phyloP scores from a whole-genome alignment of 2,888 invertebrate genomes.

The Agrochola lychnidis region DNA sequence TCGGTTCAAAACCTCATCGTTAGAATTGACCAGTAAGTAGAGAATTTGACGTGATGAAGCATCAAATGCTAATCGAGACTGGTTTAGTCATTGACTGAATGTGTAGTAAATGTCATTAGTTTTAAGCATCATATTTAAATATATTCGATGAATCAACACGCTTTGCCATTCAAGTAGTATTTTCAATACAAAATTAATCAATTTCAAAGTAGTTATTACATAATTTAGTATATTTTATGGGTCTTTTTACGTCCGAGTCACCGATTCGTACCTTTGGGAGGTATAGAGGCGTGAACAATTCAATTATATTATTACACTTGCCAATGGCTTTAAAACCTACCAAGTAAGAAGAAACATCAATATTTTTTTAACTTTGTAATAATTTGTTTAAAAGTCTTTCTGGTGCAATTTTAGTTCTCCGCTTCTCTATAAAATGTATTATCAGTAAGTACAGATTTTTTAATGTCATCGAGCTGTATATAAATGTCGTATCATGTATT shows the following conservation, averaged over 20 bases:
- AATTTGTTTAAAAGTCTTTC: neutral
- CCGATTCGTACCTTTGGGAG: neutral
- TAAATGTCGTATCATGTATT: too few relatives aligned
- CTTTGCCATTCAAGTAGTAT: constrained; percentile 15
- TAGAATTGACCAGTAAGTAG: constrained; percentile 11
- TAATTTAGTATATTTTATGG: constrained; percentile 19
- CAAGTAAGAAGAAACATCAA: neutral
- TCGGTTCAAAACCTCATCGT: constrained; percentile 2
- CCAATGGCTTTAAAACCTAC: neutral
- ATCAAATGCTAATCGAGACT: constrained; percentile 45
- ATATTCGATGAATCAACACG: constrained; percentile 20
- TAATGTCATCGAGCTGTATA: too few relatives aligned
- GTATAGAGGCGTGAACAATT: neutral
- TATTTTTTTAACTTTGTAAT: neutral
- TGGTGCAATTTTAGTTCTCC: neutral
- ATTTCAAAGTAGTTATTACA: constrained; percentile 8
- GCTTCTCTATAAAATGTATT: constrained; percentile 5
- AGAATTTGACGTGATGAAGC: constrained; percentile 31
- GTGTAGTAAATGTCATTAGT: constrained; percentile 38
- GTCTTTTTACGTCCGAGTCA: constrained; percentile 1
- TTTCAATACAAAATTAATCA: constrained; percentile 16
- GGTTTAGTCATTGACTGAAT: constrained; percentile 35
- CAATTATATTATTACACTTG: neutral
- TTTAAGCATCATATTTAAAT: constrained; percentile 28
- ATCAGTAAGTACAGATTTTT: too few relatives aligned